phyloP scores from a whole-genome alignment of 2,888 invertebrate species.

The Cheilosia pagana region DNA sequence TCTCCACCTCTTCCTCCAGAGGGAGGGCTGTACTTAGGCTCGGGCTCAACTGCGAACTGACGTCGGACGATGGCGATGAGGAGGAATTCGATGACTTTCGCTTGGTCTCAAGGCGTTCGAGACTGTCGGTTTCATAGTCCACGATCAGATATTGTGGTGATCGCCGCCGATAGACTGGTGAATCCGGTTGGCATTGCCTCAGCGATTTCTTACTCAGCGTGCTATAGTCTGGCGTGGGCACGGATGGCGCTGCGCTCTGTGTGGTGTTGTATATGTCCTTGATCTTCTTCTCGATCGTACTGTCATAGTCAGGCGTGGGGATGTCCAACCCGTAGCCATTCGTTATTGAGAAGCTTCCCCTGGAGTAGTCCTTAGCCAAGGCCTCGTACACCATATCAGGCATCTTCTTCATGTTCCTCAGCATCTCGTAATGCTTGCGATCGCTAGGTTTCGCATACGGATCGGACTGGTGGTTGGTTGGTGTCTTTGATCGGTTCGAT shows the following conservation, averaged over 20 bases:
- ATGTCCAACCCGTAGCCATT: constrained; percentile 78
- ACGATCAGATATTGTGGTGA: constrained; percentile 84
- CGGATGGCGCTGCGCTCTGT: constrained; percentile 81
- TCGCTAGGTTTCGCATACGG: constrained; percentile 81
- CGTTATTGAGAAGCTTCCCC: constrained; percentile 71
- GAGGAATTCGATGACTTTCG: constrained; percentile 82
- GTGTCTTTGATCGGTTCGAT: constrained; percentile 79
- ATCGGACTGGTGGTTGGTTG: constrained; percentile 78
- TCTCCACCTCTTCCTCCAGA: constrained; percentile 91
- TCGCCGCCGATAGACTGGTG: constrained; percentile 82
- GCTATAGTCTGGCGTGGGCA: constrained; percentile 83
- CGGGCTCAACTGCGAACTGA: constrained; percentile 88
- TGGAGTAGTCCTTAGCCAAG: constrained; percentile 84
- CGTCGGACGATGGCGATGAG: constrained; percentile 86
- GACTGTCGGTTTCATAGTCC: constrained; percentile 90
- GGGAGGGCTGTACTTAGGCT: constrained; percentile 90
- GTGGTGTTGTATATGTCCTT: constrained; percentile 82
- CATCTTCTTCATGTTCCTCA: constrained; percentile 82
- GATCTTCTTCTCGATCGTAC: constrained; percentile 82
- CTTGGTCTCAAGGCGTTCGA: constrained; percentile 87
- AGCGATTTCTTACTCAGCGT: constrained; percentile 82
- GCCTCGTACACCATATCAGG: constrained; percentile 89
- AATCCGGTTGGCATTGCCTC: constrained; percentile 83
- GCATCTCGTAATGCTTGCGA: constrained; percentile 81
- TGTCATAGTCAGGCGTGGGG: constrained; percentile 83